These are phyloP conservation scores for Acrobasis repandana DNA, from an alignment of 2,888 invertebrate species.

Conservation along the genomic window DNA sequence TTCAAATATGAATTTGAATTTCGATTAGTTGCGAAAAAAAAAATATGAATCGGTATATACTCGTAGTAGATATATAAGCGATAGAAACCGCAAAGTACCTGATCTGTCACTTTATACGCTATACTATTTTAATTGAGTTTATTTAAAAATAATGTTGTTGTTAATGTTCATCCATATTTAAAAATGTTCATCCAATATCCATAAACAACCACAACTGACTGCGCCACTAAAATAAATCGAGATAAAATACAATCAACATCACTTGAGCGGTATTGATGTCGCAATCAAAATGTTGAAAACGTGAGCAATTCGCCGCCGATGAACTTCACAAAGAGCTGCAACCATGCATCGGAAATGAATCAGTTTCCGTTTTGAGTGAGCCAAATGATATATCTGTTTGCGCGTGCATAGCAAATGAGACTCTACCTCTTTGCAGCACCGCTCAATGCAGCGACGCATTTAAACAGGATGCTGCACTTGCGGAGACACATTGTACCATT, in stretches of 20 bases:
- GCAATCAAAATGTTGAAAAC: slow-evolving; percentile 78
- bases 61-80: too few species aligned
- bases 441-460: slow-evolving; percentile 52
- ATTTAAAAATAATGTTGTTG: too few species aligned
- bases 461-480: slow-evolving; percentile 55
- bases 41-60: too few species aligned
- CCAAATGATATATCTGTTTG: slow-evolving; percentile 71
- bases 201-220: too few species aligned
- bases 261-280: slow-evolving; percentile 67
- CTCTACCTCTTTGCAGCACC: slow-evolving; percentile 49
- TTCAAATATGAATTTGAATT: too few species aligned
- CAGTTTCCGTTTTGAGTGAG: slow-evolving; percentile 77
- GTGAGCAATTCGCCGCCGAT: slow-evolving; percentile 76
- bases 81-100: too few species aligned
- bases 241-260: slow-evolving; percentile 40
- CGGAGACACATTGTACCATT: slow-evolving; percentile 54
- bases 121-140: too few species aligned
- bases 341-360: slow-evolving; percentile 82
- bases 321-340: slow-evolving; percentile 78
- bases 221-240: slow-evolving; percentile 1
- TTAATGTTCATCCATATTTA: too few species aligned
- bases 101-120: too few species aligned
- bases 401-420: slow-evolving; percentile 53
- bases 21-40: too few species aligned
- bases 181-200: too few species aligned